These are phyloP conservation scores for human (Homo sapiens) DNA, from an alignment of 2,113 vertebrate genomes.

Conservation along the genomic window DNA sequence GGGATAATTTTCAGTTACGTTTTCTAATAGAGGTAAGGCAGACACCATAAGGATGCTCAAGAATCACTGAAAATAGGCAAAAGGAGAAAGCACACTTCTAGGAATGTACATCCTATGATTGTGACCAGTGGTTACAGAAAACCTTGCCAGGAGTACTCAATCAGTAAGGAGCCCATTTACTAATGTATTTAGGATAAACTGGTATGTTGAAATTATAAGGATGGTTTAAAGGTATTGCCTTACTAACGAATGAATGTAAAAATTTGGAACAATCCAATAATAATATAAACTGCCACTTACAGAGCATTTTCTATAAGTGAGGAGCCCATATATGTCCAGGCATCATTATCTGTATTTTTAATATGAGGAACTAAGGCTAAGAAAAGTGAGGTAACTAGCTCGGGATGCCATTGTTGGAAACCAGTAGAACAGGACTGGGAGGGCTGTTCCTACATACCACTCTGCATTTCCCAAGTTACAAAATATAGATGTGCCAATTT, in stretches of 20 bases:
- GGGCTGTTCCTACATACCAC: background rate
- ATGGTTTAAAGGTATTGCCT: background rate
- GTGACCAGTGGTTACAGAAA: background rate
- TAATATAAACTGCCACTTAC: background rate
- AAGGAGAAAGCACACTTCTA: background rate
- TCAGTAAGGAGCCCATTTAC: background rate
- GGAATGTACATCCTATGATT: background rate
- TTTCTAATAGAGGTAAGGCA: background rate
- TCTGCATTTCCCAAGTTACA: background rate
- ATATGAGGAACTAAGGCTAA: conserved; percentile 2
- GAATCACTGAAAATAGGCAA: background rate
- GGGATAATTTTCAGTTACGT: background rate
- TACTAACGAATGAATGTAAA: background rate
- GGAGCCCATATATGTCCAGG: background rate
- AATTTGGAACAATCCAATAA: background rate
- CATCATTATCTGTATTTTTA: background rate
- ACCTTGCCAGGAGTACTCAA: background rate
- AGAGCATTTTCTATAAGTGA: background rate
- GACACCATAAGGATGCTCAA: background rate
- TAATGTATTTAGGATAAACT: background rate
- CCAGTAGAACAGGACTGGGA: background rate
- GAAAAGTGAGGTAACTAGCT: background rate
- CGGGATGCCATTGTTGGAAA: background rate
- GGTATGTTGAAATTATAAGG: background rate
- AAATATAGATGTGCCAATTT: background rate